Percentiles rank a stretch among this genome's conserved stretches.
These are phyloP conservation scores for Syrmaticus mikado DNA, from an alignment of 2,113 vertebrate genomes.

Conservation along the genomic window DNA sequence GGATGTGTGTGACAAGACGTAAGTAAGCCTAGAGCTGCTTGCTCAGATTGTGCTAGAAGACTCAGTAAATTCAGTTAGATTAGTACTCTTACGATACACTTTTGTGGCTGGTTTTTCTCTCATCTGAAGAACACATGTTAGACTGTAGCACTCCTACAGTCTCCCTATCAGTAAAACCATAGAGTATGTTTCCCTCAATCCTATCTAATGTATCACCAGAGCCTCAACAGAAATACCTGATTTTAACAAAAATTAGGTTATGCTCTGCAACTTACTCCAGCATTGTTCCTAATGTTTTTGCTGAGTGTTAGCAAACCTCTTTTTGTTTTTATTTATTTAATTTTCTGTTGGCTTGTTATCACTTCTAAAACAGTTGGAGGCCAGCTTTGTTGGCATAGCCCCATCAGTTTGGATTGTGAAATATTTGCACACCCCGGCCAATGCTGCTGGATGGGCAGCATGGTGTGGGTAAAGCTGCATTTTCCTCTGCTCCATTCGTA, in stretches of 20 bases:
- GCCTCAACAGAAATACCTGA: neutral
- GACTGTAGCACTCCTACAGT: neutral
- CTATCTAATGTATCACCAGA: neutral
- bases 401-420: neutral
- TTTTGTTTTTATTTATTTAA: neutral
- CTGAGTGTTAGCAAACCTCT: neutral
- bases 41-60: neutral
- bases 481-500: neutral
- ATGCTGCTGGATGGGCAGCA: neutral
- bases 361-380: constrained; percentile 34
- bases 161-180: neutral
- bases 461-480: rapidly evolving
- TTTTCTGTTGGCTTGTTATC: neutral
- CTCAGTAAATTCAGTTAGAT: neutral
- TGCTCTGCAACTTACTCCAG: rapidly evolving
- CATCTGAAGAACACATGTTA: neutral
- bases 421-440: neutral
- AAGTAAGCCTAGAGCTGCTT: neutral
- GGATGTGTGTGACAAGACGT: neutral
- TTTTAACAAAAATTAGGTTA: neutral
- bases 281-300: neutral
- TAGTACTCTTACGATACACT: neutral
- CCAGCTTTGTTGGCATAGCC: neutral
- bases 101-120: neutral
- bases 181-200: neutral